A percentile compares a stretch with the other conserved stretches of the same genome.
phyloP scores from a whole-genome alignment of 2,888 invertebrate genomes.

The Ypsolopha sequella region DNA sequence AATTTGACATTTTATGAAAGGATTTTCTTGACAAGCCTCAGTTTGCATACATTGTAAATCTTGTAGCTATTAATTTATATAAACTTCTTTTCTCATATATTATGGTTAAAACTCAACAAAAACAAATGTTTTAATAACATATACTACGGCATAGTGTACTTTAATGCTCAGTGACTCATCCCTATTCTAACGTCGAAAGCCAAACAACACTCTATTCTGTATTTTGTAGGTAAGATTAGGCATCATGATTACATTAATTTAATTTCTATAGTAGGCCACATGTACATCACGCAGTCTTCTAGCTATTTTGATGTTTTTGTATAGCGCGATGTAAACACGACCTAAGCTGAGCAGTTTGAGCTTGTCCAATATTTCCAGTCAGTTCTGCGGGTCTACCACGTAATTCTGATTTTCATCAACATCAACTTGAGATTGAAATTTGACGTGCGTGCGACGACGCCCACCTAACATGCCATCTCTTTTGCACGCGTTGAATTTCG shows the following conservation, averaged over 20 bases:
- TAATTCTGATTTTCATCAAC: too few species aligned
- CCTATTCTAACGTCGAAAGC: constrained; percentile 67
- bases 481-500: too few species aligned
- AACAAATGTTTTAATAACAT: constrained; percentile 39
- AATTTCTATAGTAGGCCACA: background rate
- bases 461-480: too few species aligned
- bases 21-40: constrained; percentile 65
- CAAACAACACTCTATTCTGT: constrained; percentile 48
- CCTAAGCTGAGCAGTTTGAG: too few species aligned
- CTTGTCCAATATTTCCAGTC: too few species aligned
- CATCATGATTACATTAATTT: constrained; percentile 24
- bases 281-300: too few species aligned
- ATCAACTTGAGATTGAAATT: too few species aligned
- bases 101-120: constrained; percentile 66
- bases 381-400: too few species aligned
- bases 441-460: too few species aligned
- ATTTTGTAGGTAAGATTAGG: constrained; percentile 19
- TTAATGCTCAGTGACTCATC: constrained; percentile 39
- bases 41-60: constrained; percentile 60
- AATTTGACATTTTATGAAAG: constrained; percentile 66
- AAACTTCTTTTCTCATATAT: constrained; percentile 57
- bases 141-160: constrained; percentile 43
- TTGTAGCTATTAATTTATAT: constrained; percentile 60
- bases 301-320: too few species aligned
- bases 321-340: too few species aligned